These are phyloP conservation scores for Mormyrus hasselquistii DNA, from an alignment of 2,797 vertebrate genomes.

Conservation along the genomic window DNA sequence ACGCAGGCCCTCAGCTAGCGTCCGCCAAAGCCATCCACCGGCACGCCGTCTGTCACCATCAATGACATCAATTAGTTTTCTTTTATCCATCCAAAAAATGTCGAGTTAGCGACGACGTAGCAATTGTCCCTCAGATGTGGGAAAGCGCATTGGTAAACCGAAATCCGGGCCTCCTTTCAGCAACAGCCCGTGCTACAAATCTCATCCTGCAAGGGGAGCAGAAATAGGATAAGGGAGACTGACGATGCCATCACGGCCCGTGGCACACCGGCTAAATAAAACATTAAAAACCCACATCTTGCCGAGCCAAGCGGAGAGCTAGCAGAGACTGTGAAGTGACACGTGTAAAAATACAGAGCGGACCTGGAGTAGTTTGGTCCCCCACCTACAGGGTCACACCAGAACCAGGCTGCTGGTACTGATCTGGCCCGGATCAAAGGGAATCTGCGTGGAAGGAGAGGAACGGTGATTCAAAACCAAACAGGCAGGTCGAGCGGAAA, in stretches of 20 bases:
- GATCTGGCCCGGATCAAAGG: neutral
- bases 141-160: neutral
- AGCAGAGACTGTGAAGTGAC: neutral
- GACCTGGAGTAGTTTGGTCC: slow-evolving; percentile 12
- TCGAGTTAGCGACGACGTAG: neutral
- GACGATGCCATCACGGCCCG: slow-evolving; percentile 11
- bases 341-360: slow-evolving; percentile 15
- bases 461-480: neutral
- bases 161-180: slow-evolving; percentile 5
- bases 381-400: neutral
- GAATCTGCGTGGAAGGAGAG: neutral
- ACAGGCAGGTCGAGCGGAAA: neutral
- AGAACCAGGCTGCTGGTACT: neutral
- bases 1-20: neutral
- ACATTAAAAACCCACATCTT: neutral
- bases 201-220: neutral
- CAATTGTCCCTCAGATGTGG: neutral
- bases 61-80: neutral
- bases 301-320: neutral
- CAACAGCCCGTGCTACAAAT: slow-evolving; percentile 10
- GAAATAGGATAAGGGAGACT: neutral
- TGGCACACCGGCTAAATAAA: neutral
- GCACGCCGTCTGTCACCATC: neutral
- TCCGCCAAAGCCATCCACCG: neutral
- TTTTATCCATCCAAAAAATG: neutral